Percentiles rank a stretch among this genome's conserved stretches.
Conservation (phyloP, 2,888 invertebrate species). For the Acrobasis suavella region DNA sequence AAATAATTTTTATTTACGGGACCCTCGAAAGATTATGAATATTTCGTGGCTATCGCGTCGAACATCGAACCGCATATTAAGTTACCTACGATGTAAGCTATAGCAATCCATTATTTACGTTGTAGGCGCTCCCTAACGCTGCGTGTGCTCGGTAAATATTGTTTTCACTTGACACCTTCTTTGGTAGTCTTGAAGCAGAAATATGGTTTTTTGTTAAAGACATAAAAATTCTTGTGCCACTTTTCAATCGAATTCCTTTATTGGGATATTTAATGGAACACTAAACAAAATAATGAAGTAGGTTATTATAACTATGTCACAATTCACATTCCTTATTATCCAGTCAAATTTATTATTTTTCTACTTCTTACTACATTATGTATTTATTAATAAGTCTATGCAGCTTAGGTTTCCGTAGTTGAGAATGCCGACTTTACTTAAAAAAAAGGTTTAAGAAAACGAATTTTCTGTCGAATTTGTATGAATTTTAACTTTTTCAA, state of each 20-base stretch:
- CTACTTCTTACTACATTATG: no score
- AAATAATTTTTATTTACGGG: constrained; percentile 77
- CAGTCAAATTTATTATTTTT: no score
- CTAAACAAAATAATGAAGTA: no score
- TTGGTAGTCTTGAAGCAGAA: constrained; percentile 47
- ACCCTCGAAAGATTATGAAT: constrained; percentile 74
- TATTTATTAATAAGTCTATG: no score
- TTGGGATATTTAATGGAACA: neutral
- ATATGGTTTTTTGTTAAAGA: constrained; percentile 40
- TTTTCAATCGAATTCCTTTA: constrained; percentile 21
- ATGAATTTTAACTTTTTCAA: no score
- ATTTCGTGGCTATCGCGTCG: constrained; percentile 66
- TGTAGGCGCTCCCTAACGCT: constrained; percentile 39
- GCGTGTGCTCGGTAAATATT: constrained; percentile 42
- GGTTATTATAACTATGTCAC: no score
- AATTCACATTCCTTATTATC: no score
- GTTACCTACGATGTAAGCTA: constrained; percentile 63
- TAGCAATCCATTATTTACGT: constrained; percentile 64
- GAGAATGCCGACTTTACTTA: no score
- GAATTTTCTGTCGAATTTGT: no score
- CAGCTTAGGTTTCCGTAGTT: no score
- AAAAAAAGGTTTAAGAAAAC: no score
- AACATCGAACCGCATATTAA: constrained; percentile 69
- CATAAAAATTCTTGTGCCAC: constrained; percentile 26
- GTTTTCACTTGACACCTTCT: constrained; percentile 56